Percentiles rank a stretch among this genome's conserved stretches.
Evolutionary conservation across 1,140 invertebrate genomes (phyloP).

Genomic region (Tetramorium parvispinum): DNA sequence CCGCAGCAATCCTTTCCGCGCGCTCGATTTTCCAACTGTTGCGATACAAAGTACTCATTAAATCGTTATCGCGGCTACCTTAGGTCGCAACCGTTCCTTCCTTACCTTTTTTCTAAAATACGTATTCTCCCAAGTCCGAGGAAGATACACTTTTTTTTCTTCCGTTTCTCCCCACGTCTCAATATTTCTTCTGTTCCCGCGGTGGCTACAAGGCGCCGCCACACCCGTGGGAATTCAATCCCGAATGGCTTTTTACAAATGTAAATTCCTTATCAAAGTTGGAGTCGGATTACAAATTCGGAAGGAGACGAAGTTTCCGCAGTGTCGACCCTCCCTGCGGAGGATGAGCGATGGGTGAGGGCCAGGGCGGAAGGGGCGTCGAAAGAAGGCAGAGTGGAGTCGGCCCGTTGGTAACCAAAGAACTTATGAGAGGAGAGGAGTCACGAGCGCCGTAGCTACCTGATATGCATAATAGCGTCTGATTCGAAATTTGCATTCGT

Average conservation of each 20-base stretch:
- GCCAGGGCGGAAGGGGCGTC: constrained; percentile 30
- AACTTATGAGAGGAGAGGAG: constrained; percentile 77
- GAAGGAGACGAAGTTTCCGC: constrained; percentile 77
- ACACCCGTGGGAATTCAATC: constrained; percentile 72
- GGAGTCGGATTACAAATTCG: constrained; percentile 80
- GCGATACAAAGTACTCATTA: constrained; percentile 21
- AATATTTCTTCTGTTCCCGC: constrained; percentile 50
- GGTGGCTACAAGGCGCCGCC: constrained; percentile 31
- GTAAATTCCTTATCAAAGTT: constrained; percentile 82
- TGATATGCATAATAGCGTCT: constrained; percentile 82
- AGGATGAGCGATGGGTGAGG: constrained; percentile 36
- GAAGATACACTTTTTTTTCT: neutral
- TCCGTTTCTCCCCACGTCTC: neutral
- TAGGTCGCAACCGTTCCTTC: neutral
- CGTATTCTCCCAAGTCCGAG: constrained; percentile 13
- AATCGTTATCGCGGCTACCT: neutral
- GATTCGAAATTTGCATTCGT: constrained; percentile 81
- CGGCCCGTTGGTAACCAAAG: constrained; percentile 71
- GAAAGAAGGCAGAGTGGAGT: constrained; percentile 61
- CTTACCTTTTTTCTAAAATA: neutral
- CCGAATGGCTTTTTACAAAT: constrained; percentile 80
- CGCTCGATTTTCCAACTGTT: constrained; percentile 22
- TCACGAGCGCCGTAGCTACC: constrained; percentile 71
- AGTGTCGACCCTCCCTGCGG: constrained; percentile 58
- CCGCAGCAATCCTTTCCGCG: neutral